Base-by-base conservation (phyloP, 2,113 vertebrate species). In the Scopus umbretta region DNA sequence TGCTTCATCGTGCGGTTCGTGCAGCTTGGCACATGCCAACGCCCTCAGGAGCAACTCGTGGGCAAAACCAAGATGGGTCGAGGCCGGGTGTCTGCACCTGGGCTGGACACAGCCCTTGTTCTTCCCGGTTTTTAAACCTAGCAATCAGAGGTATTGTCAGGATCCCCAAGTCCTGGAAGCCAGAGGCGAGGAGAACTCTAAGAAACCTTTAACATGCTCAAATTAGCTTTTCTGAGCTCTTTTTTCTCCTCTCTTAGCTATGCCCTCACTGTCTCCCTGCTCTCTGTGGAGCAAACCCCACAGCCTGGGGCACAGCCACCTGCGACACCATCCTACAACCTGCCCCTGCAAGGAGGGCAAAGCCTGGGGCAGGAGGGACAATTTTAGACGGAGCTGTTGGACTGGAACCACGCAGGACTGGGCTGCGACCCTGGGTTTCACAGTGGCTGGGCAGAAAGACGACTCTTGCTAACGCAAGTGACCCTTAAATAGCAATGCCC, bases 31-130 rank as follows among this genome's bases (percentile, higher is more conserved):
- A 49, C 8, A 0, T 14, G 9, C 19, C 27, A 2, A 52, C 8
- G 2, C 56, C 36, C 0, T 2, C 3, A 0, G 65, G 1, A 61
- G 22, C 2, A 5, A 43, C 40, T 9, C 6, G 53, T 23, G 80
- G 52, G 89, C 19, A 32, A 43, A 86, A 22, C 8, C 29, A 4
- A 5, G 36, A 29, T 1, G 47, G 47, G 42, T 7, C 1, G 9
- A 80, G 71, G 73, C 25, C 4, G 7, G 0, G 56, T 47, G n/a
- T 15, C 59, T 10, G 2, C 12, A 10, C 7, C 25, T 0, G 13
- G 76, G 32, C 10, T 68, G 40, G 43, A 25, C 43, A 23, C 58
- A 47, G 43, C 27, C 29, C 26, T 59, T 32, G 11, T 56, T 74
- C 65, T 40, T 72, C 68, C 16, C 0, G 0, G 8, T 23, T 78